phyloP scores from a whole-genome alignment of 2,888 invertebrate species.

The Crepidodera aurea region DNA sequence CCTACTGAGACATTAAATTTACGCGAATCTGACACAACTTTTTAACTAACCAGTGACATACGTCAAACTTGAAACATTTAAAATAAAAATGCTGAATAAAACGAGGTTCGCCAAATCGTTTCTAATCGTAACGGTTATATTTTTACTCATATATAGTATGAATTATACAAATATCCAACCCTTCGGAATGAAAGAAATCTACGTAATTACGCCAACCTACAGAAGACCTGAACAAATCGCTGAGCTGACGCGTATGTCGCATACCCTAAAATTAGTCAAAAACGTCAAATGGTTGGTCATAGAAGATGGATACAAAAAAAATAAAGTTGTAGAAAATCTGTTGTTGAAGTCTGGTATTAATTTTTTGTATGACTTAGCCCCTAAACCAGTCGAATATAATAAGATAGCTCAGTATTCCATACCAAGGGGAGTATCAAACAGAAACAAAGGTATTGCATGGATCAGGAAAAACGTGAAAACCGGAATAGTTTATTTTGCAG shows the following conservation, averaged over 20 bases:
- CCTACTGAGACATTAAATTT: no score
- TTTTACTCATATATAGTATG: no score
- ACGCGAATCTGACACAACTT: no score
- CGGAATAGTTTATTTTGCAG: slow-evolving; percentile 82
- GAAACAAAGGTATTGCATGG: slow-evolving; percentile 78
- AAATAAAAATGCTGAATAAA: no score
- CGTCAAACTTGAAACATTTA: no score
- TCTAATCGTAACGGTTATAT: no score
- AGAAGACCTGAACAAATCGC: slow-evolving; percentile 79
- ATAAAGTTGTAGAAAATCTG: slow-evolving; percentile 75
- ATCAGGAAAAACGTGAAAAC: slow-evolving; percentile 69
- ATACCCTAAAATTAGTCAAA: slow-evolving; percentile 85
- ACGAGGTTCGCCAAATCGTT: no score
- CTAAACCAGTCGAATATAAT: slow-evolving; percentile 72
- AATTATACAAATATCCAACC: no score
- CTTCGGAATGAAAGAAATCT: slow-evolving; percentile 55
- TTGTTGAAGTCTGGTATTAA: slow-evolving; percentile 72
- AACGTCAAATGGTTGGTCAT: slow-evolving; percentile 94
- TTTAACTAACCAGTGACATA: no score
- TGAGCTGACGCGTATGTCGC: slow-evolving; percentile 84
- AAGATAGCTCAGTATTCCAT: slow-evolving; percentile 66
- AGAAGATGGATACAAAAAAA: slow-evolving; percentile 81
- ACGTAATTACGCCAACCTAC: slow-evolving; percentile 79
- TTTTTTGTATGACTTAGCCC: slow-evolving; percentile 72
- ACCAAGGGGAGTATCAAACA: slow-evolving; percentile 74